Evolutionary conservation across 2,797 vertebrate species (phyloP), one percentile per base, ranked within the genome.

Genomic region (Phoxinus dragarum): DNA sequence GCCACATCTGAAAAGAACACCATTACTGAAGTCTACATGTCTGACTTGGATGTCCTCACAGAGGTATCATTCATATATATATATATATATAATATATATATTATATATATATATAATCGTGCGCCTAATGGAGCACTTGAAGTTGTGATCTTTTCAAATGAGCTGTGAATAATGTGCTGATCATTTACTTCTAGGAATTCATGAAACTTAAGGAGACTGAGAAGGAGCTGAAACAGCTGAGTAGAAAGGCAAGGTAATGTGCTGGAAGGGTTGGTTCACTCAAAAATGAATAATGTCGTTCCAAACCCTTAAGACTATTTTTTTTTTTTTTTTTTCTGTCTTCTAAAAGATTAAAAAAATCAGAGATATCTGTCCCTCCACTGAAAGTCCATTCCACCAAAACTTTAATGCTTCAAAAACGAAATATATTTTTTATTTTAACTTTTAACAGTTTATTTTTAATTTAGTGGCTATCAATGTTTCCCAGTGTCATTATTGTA

Each of bases 31-130:
- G 81, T 95, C 74, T 85, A 78, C 83, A 94, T 94, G 91, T 36
- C 89, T 17, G 94, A 96, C 80, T 89, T 95, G 85, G 93, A 95
- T 89, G 92, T 90, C 42, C 6, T 94, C 0, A 17, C 84, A 31
- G 81, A 91, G 93, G 95, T 95, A 89, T 27, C 38, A 7, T 27
- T 27, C 27, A 27, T 27, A 27, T 27, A 27, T 40, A 34, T n/a
- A 34, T 27, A 9, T 42, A 44, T 44, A 44, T 40, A 38, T 14
- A 21, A 21, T 21, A 27, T 27, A 27, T 27, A 27, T 27, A 27
- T 40, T 40, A 34, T n/a, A 34, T 27, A 9, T 42, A 44, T 44
- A 44, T 40, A 38, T 14, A 36, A 21, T 21, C 9, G n/a, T 54
- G 16, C 1, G 5, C 47, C 56, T 31, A 31, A 47, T 5, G 23